Evolutionary conservation across 2,888 invertebrate genomes (phyloP), one percentile per base, ranked within the genome.

Genomic region (Nyleta sp.): DNA sequence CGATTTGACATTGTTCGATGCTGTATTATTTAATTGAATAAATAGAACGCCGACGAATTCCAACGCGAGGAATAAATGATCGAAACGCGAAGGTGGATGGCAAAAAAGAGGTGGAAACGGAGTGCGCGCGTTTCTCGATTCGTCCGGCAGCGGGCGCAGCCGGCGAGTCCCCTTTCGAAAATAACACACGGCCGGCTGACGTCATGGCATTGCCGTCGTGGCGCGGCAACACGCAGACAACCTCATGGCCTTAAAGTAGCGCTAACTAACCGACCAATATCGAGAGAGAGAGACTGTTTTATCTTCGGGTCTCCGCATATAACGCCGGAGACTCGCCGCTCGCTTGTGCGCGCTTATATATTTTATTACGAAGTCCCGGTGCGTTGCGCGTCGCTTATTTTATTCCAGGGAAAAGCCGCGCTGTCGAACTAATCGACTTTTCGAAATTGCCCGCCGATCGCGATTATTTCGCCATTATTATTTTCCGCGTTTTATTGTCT

Each of bases 161-260:
- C 80, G 80, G 83, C 86, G 85, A 88, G 88, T 87, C 89, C 87
- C 87, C 89, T 90, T 90, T 90, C 89, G 88, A 90, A 90, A 90
- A 90, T 89, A 90, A 90, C 89, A 89, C 89, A 87, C 88, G 87
- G 87, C 83, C 84, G 88, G 87, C 85, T 90, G 89, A 90, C 90
- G 90, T 90, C 90, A 90, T 88, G 85, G 86, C 83, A 91, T 91
- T 68, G 78, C 75, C 67, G 78, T 78, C 71, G 78, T 75, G 78
- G 75, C 75, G 78, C 75, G 64, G 80, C 76, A 74, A 78, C 74
- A 75, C 74, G 74, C 80, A 71, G 77, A 77, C 79, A 80, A 80
- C 70, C 79, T 76, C 79, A 68, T 70, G 79, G 76, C 73, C 73
- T 68, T 76, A 76, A 78, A 78, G 78, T 67, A 71, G 71, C 79